Base-by-base conservation (phyloP, 2,888 invertebrate species). In the Elegia similella region DNA sequence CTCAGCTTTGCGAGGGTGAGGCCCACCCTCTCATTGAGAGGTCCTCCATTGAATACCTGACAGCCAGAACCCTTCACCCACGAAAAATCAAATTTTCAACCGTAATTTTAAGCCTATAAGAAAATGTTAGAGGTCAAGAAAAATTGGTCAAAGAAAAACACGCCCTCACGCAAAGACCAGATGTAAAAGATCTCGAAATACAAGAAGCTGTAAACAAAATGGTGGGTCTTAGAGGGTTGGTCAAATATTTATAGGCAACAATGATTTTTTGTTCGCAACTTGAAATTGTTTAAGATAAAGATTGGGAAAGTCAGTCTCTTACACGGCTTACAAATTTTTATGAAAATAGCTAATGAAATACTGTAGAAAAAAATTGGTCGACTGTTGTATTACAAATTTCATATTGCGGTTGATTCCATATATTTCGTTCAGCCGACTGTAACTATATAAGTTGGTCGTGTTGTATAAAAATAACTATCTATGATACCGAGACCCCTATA, bases 21-120 rank as follows among this genome's bases (percentile, higher is more conserved):
- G 42, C 55, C 44, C 58, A 54, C 55, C 47, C 46, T 23, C 58
- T 57, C 62, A 61, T 69, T 66, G 62, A 70, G 50, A 60, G 55
- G 46, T 66, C 62, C 63, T 67, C 59, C 60, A 54, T 65, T 70
- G 66, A 73, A 74, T 73, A 73, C 23, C 16, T n/a, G 16, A 13
- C 32, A 32, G 48, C 52, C 47, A 58, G 55, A 58, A 54, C 52
- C 61, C n/a, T 7, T 17, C 60, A 65, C 43, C 65, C 59, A 16
- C 56, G 16, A 16, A 38, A 13, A 56, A 56, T 16, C 23, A 1
- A n/a, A 48, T 46, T 42, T 34, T 42, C 34, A 30, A 55, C 46
- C 13, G 38, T 32, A 16, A 50, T 29, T 13, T 30, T 5, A 38
- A 13, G 16, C 0, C 15, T 10, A 15, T 38, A 56, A 23, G 7